Conservation (phyloP, 2,113 vertebrate species). For the Grantiella picta region DNA sequence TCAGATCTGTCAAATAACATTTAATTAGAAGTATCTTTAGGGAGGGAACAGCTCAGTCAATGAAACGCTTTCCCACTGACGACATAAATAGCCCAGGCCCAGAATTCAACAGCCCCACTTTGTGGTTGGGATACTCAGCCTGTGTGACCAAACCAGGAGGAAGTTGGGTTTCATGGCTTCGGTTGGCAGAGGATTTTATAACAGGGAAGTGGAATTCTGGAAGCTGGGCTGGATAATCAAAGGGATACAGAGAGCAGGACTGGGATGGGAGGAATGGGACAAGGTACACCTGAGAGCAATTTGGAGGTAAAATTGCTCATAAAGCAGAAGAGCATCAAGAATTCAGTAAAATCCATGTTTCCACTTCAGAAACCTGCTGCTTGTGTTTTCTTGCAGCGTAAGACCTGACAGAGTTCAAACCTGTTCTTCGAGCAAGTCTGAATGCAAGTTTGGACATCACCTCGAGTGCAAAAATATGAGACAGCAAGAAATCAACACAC, state of each 20-base stretch:
- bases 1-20: not conserved
- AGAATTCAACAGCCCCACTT: not conserved
- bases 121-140: not conserved
- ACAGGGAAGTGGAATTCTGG: not conserved
- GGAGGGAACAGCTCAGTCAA: not conserved
- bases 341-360: not conserved
- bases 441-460: not conserved
- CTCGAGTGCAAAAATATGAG: not conserved
- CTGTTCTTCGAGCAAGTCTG: not conserved
- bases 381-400: not conserved
- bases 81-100: conserved; percentile 10
- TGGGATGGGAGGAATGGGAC: not conserved
- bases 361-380: not conserved
- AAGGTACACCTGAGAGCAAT: not conserved
- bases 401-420: not conserved
- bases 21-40: conserved; percentile 10
- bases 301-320: not conserved
- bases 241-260: not conserved
- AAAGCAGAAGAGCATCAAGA: not conserved
- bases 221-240: not conserved
- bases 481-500: not conserved
- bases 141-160: not conserved
- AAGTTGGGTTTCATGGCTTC: not conserved
- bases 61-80: not conserved
- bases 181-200: not conserved